Evolutionary conservation across 2,888 invertebrate genomes (phyloP).

Genomic region (Brachypalpus laphriformis): DNA sequence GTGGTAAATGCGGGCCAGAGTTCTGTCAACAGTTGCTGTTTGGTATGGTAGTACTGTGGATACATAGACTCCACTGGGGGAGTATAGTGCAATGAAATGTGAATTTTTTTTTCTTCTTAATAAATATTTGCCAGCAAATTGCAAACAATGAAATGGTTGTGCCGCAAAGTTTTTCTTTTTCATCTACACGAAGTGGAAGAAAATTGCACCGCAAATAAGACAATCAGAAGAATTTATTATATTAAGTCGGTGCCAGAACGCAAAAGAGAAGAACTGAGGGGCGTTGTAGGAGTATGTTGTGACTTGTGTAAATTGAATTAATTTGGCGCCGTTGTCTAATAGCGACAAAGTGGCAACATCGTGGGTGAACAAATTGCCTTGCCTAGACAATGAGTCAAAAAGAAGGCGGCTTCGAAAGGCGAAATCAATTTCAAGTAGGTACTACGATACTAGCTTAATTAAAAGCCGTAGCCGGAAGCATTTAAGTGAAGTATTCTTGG

Average conservation of each 20-base stretch:
- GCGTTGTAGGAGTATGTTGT: conserved; percentile 43
- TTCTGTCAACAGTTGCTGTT: conserved; percentile 43
- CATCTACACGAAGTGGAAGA: conserved; percentile 31
- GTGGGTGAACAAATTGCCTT: conserved; percentile 28
- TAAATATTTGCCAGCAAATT: conserved; percentile 64
- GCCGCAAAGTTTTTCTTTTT: conserved; percentile 20
- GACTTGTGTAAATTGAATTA: conserved; percentile 69
- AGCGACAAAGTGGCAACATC: conserved; percentile 45
- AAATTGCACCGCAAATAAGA: conserved; percentile 63
- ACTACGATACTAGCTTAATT: background rate
- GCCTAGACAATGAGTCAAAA: background rate
- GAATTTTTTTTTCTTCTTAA: conserved; percentile 20
- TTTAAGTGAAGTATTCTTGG: background rate
- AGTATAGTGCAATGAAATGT: conserved; percentile 42
- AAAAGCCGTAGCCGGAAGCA: background rate
- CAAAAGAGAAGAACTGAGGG: conserved; percentile 22
- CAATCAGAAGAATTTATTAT: conserved; percentile 54
- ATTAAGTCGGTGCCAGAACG: conserved; percentile 23
- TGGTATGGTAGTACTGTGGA: background rate
- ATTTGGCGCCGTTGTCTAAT: conserved; percentile 63
- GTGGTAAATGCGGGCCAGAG: conserved; percentile 35
- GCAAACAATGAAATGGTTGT: conserved; percentile 63
- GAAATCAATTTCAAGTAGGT: background rate
- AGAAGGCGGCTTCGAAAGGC: background rate
- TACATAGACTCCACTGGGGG: conserved; percentile 2